Conservation (phyloP, 2,888 invertebrate genomes). For the Drosophila multiciliata region DNA sequence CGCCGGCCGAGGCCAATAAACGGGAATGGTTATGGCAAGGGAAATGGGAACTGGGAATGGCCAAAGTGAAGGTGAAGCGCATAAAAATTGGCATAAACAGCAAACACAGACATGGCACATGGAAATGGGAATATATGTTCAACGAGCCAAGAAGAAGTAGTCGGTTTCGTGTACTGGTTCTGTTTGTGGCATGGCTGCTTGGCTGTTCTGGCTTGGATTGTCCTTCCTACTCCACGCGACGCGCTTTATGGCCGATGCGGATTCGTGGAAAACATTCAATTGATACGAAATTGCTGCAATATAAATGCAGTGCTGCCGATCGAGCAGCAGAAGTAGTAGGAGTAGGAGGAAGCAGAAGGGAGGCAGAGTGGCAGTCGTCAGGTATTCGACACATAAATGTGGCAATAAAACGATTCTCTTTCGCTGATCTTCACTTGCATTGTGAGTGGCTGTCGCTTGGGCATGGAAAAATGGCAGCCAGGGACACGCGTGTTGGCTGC, state of each 20-base stretch:
- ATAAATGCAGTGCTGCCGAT: constrained; percentile 79
- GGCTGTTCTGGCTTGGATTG: constrained; percentile 22
- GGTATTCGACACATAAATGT: constrained; percentile 59
- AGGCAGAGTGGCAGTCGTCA: constrained; percentile 23
- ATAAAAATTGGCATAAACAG: constrained; percentile 74
- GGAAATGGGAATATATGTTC: constrained; percentile 12
- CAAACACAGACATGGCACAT: constrained; percentile 7
- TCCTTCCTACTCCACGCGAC: constrained; percentile 69
- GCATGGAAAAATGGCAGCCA: constrained; percentile 57
- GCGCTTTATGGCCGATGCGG: constrained; percentile 67
- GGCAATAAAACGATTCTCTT: constrained; percentile 63
- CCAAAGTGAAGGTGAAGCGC: constrained; percentile 72
- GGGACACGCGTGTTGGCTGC: constrained; percentile 58
- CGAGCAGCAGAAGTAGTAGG: constrained; percentile 29
- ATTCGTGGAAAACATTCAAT: constrained; percentile 78
- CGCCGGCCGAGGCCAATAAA: constrained; percentile 67
- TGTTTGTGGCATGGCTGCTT: constrained; percentile 3
- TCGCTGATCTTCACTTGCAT: constrained; percentile 32
- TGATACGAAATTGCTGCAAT: constrained; percentile 81
- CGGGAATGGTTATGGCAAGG: constrained; percentile 33
- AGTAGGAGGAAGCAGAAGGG: background rate
- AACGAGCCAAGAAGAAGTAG: constrained; percentile 48
- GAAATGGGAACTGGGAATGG: constrained; percentile 13
- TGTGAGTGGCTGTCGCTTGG: constrained; percentile 17
- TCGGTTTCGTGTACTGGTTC: constrained; percentile 28